phyloP scores from a whole-genome alignment of 2,113 vertebrate species.

The Triplophysa rosa region DNA sequence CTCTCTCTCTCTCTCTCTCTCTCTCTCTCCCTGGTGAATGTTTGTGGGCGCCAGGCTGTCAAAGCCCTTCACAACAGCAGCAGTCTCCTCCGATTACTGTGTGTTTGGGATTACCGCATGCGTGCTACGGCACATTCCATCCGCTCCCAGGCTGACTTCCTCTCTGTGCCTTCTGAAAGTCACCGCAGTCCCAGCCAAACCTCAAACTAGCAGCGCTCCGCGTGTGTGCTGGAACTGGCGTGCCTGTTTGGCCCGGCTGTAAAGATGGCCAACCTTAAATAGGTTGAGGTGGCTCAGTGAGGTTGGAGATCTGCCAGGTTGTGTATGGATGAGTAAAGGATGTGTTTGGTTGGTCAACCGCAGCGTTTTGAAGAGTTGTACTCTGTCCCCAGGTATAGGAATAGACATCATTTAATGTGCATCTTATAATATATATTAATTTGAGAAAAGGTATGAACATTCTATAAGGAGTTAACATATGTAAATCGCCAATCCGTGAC shows the following conservation, averaged over 20 bases:
- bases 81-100: constrained; percentile 70
- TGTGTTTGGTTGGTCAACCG: background rate
- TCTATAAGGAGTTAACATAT: too few relatives aligned
- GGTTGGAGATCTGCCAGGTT: background rate
- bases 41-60: constrained; percentile 39
- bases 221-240: constrained; percentile 1
- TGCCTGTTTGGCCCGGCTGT: background rate
- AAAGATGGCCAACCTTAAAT: background rate
- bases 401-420: too few relatives aligned
- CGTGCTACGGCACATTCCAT: constrained; percentile 68
- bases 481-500: too few relatives aligned
- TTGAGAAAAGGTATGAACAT: too few relatives aligned
- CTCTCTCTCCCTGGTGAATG: background rate
- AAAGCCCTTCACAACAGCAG: constrained; percentile 58
- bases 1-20: too few relatives aligned
- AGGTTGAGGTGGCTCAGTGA: background rate
- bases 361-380: too few relatives aligned
- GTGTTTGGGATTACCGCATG: constrained; percentile 69
- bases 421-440: too few relatives aligned
- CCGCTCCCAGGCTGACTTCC: constrained; percentile 71
- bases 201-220: background rate
- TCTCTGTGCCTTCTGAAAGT: constrained; percentile 33
- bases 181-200: background rate
- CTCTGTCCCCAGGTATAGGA: too few relatives aligned
- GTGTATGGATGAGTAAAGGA: background rate